A percentile compares a stretch with the other conserved stretches of the same genome.
phyloP scores from a whole-genome alignment of 92 coral and sea anemone species.

The Epizoanthus scotinus region DNA sequence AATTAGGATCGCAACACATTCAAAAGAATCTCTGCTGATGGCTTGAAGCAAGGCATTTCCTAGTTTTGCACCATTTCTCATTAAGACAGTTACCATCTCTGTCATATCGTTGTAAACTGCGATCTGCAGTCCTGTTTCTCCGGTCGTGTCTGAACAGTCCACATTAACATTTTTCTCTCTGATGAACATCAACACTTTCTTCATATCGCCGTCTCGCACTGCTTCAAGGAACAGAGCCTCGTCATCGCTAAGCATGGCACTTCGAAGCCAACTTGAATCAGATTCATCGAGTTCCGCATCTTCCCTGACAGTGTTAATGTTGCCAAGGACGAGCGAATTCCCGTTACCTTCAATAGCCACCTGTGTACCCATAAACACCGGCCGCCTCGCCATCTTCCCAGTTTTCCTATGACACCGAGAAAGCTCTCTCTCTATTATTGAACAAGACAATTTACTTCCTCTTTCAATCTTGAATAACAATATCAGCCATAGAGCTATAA shows the following conservation, averaged over 20 bases:
- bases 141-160: slow-evolving; percentile 65
- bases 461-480: too few relatives aligned
- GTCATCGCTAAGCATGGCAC: slow-evolving; percentile 21
- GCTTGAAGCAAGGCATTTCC: slow-evolving; percentile 78
- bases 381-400: background rate
- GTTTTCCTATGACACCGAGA: too few relatives aligned
- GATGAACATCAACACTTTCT: slow-evolving; percentile 50
- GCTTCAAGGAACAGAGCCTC: slow-evolving; percentile 75
- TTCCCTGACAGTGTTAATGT: background rate
- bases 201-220: slow-evolving; percentile 57
- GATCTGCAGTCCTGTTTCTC: slow-evolving; percentile 75
- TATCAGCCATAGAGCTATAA: too few relatives aligned
- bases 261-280: background rate
- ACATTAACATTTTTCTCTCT: slow-evolving; percentile 45
- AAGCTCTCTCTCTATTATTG: too few relatives aligned
- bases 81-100: slow-evolving; percentile 52
- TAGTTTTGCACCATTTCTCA: slow-evolving; percentile 59
- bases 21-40: slow-evolving; percentile 63
- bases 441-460: too few relatives aligned
- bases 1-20: slow-evolving; percentile 64
- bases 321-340: background rate
- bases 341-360: background rate
- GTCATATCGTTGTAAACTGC: slow-evolving; percentile 65
- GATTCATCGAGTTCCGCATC: background rate
- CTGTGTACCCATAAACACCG: background rate